Evolutionary conservation across 2,797 vertebrate species (phyloP).

Genomic region (Remorina albescens): DNA sequence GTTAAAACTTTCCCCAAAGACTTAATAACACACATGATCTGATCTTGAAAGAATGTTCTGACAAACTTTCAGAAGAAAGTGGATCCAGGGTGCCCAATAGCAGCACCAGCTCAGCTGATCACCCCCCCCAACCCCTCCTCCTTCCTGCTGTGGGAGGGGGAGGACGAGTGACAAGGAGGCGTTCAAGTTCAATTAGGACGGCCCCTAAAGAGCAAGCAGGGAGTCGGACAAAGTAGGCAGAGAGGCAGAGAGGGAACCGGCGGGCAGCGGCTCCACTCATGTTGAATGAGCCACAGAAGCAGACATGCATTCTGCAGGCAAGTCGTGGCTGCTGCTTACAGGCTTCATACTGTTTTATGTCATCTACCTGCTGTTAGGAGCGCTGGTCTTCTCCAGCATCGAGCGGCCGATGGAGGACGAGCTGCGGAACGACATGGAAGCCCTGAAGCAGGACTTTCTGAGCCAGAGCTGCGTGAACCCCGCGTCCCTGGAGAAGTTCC

Average conservation of each 20-base stretch:
- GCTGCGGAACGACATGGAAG: slow-evolving; percentile 82
- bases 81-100: slow-evolving; percentile 30
- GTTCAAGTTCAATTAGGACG: slow-evolving; percentile 64
- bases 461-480: slow-evolving; percentile 86
- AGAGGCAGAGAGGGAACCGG: not conserved
- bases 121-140: slow-evolving; percentile 61
- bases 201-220: too few species aligned
- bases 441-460: slow-evolving; percentile 85
- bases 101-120: slow-evolving; percentile 40
- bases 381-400: slow-evolving; percentile 88
- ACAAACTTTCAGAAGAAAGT: too few species aligned
- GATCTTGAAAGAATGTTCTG: too few species aligned
- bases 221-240: not conserved
- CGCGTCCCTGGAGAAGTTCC: slow-evolving; percentile 84
- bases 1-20: not conserved
- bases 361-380: slow-evolving; percentile 89
- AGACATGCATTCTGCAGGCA: slow-evolving; percentile 75
- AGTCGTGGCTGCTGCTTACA: slow-evolving; percentile 83
- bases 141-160: slow-evolving; percentile 70
- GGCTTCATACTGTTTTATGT: slow-evolving; percentile 84
- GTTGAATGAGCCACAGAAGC: not conserved
- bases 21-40: not conserved
- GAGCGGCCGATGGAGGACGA: slow-evolving; percentile 88
- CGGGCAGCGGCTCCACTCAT: slow-evolving; percentile 6
- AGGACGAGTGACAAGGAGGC: slow-evolving; percentile 64